These are phyloP conservation scores for Cerastis rubricosa DNA, from an alignment of 2,888 invertebrate genomes.

Conservation along the genomic window DNA sequence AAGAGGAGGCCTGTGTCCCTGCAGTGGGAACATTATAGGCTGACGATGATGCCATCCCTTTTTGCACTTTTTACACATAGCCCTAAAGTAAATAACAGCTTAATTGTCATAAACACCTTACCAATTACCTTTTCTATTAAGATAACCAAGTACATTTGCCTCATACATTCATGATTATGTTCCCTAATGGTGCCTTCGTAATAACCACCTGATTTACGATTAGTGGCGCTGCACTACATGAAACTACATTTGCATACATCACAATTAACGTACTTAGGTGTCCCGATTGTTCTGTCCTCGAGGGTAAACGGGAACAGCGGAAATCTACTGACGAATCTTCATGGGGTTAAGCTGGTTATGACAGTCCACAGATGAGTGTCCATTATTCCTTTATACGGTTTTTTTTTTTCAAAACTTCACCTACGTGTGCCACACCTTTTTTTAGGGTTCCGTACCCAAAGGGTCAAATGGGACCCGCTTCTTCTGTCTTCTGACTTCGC, in stretches of 20 bases:
- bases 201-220: constrained; percentile 61
- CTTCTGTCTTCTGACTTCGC: too few relatives aligned
- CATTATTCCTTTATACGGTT: background rate
- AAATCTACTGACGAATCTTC: constrained; percentile 13
- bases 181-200: constrained; percentile 49
- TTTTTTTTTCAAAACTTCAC: too few relatives aligned
- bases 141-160: background rate
- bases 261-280: constrained; percentile 48
- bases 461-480: too few relatives aligned
- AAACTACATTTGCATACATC: constrained; percentile 58
- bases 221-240: constrained; percentile 47
- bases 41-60: too few relatives aligned
- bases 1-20: too few relatives aligned
- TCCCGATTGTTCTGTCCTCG: constrained; percentile 25
- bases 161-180: constrained; percentile 40
- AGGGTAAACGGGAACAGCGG: background rate
- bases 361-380: background rate
- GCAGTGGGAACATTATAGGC: too few relatives aligned
- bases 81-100: background rate
- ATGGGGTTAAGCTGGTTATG: background rate
- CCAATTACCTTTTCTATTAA: constrained; percentile 25
- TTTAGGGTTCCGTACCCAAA: too few relatives aligned
- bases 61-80: background rate
- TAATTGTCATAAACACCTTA: background rate
- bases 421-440: too few relatives aligned